Evolutionary conservation across 2,888 invertebrate genomes (phyloP).

Genomic region (Branchipolynoe longqiensis): DNA sequence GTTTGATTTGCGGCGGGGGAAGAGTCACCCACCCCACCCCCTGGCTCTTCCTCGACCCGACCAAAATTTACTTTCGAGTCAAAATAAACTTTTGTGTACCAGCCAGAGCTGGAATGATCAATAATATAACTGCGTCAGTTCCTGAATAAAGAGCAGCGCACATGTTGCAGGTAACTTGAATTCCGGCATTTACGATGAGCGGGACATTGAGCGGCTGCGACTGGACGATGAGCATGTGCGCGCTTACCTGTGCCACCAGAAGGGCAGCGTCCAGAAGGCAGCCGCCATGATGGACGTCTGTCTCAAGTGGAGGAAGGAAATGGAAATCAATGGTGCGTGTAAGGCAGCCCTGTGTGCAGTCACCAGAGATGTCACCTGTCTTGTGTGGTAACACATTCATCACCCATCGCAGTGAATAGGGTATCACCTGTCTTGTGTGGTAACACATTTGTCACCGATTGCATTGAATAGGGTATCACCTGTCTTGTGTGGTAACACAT

Average conservation of each 20-base stretch:
- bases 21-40: no score
- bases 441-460: no score
- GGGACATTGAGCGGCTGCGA: conserved; percentile 76
- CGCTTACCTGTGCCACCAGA: conserved; percentile 88
- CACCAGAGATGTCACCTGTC: no score
- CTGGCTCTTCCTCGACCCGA: no score
- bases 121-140: not conserved
- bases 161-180: conserved; percentile 72
- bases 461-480: not conserved
- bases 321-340: conserved; percentile 65
- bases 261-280: conserved; percentile 86
- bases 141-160: not conserved
- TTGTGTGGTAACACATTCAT: conserved; percentile 67
- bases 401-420: not conserved
- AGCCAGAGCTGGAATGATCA: no score
- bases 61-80: no score
- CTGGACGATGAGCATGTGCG: conserved; percentile 75
- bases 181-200: conserved; percentile 77
- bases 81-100: no score
- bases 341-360: no score
- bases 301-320: conserved; percentile 67
- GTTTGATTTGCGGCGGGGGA: no score
- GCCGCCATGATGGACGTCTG: conserved; percentile 64
- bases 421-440: not conserved
- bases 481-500: not conserved